Evolutionary conservation across 2,113 vertebrate genomes (phyloP).

Genomic region (Istiophorus platypterus): DNA sequence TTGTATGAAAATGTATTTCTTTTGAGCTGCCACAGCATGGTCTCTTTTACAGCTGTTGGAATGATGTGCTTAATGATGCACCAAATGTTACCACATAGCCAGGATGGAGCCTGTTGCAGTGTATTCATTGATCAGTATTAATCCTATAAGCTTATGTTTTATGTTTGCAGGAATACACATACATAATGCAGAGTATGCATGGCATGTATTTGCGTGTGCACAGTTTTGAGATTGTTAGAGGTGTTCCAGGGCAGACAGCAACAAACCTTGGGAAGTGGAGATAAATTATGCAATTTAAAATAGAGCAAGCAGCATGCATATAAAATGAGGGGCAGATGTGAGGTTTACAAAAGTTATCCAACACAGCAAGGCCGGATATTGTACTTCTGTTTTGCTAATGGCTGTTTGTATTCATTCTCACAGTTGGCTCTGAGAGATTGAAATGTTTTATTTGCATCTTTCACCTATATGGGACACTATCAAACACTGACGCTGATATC

Average conservation of each 20-base stretch:
- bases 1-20: background rate
- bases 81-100: slow-evolving; percentile 46
- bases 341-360: slow-evolving; percentile 38
- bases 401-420: slow-evolving; percentile 56
- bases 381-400: slow-evolving; percentile 37
- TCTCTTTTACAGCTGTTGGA: slow-evolving; percentile 39
- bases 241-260: slow-evolving; percentile 29
- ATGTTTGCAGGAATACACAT: background rate
- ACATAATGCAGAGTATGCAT: background rate
- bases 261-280: slow-evolving; percentile 62
- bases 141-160: slow-evolving; percentile 34
- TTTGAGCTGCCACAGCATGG: slow-evolving; percentile 24
- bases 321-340: slow-evolving; percentile 26
- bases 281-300: slow-evolving; percentile 4
- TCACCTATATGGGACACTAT: slow-evolving; percentile 44
- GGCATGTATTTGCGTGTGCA: background rate
- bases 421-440: slow-evolving; percentile 40
- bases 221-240: slow-evolving; percentile 12
- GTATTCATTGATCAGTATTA: slow-evolving; percentile 55
- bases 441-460: slow-evolving; percentile 57
- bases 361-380: slow-evolving; percentile 8
- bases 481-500: slow-evolving; percentile 53
- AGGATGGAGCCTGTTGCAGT: slow-evolving; percentile 37
- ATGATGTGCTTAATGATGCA: slow-evolving; percentile 53
- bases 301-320: background rate